phyloP scores from a whole-genome alignment of 2,113 vertebrate species.

The Prinia subflava region DNA sequence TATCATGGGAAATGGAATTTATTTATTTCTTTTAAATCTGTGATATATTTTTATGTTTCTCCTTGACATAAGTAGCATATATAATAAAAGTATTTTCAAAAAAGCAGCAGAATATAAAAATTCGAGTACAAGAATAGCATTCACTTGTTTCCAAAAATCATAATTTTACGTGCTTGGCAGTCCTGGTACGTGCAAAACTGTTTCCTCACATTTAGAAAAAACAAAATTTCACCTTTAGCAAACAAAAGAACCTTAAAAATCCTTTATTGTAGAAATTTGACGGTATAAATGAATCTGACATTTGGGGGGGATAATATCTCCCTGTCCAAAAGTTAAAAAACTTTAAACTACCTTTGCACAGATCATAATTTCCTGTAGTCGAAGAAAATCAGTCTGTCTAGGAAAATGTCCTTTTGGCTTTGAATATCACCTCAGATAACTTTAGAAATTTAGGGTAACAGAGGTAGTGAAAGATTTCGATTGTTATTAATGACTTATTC shows the following conservation, averaged over 20 bases:
- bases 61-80: not conserved
- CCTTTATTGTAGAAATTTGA: not conserved
- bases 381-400: not conserved
- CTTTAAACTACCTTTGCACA: not conserved
- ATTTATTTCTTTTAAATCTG: not conserved
- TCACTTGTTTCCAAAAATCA: not conserved
- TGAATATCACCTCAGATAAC: not conserved
- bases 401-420: not conserved
- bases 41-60: not conserved
- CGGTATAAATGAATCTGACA: not conserved
- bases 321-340: not conserved
- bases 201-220: not conserved
- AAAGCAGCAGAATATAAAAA: not conserved
- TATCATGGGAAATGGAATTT: not conserved
- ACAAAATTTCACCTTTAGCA: not conserved
- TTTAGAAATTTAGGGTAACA: not conserved
- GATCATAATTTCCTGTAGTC: not conserved
- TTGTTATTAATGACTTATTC: not conserved
- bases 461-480: not conserved
- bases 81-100: not conserved
- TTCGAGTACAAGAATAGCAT: not conserved
- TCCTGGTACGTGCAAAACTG: not conserved
- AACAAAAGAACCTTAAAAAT: not conserved
- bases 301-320: rapidly evolving
- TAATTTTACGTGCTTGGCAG: not conserved